Conservation (phyloP, 23 tunicate species). For the Ascidia mentula region DNA sequence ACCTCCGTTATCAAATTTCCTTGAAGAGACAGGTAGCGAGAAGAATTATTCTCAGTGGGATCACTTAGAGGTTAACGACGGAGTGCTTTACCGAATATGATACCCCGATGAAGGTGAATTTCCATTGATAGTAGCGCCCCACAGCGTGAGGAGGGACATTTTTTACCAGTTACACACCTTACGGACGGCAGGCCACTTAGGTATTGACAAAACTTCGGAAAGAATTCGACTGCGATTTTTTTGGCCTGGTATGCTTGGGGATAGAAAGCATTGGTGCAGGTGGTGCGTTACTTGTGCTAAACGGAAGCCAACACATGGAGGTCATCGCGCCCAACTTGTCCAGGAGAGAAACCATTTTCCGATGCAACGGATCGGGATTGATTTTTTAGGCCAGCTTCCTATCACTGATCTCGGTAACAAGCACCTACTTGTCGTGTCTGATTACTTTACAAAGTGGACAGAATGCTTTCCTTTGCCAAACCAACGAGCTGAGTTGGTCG, state of each 20-base stretch:
- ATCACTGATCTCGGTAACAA: conserved; percentile 16
- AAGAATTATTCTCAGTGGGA: too few species aligned
- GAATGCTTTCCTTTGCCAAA: conserved; percentile 39
- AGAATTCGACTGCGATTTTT: conserved; percentile 8
- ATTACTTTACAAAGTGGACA: conserved; percentile 38
- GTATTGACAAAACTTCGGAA: background rate
- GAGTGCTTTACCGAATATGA: too few species aligned
- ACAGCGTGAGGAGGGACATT: background rate
- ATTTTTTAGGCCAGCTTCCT: conserved; percentile 12
- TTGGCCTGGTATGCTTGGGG: conserved; percentile 1
- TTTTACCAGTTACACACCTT: too few species aligned
- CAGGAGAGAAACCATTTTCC: background rate
- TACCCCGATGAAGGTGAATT: background rate
- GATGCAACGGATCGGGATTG: background rate
- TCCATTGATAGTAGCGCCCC: background rate
- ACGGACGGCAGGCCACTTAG: conserved; percentile 15
- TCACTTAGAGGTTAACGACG: too few species aligned
- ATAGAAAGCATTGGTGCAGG: background rate
- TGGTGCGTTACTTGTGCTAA: conserved; percentile 1
- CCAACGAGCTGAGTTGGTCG: conserved; percentile 12
- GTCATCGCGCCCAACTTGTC: background rate
- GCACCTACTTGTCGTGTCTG: conserved; percentile 26
- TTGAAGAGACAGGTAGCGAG: too few species aligned
- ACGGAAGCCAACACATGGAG: background rate
- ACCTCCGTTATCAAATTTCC: too few species aligned